These are phyloP conservation scores for Diorhabda sublineata DNA, from an alignment of 1,140 invertebrate genomes.

Conservation along the genomic window DNA sequence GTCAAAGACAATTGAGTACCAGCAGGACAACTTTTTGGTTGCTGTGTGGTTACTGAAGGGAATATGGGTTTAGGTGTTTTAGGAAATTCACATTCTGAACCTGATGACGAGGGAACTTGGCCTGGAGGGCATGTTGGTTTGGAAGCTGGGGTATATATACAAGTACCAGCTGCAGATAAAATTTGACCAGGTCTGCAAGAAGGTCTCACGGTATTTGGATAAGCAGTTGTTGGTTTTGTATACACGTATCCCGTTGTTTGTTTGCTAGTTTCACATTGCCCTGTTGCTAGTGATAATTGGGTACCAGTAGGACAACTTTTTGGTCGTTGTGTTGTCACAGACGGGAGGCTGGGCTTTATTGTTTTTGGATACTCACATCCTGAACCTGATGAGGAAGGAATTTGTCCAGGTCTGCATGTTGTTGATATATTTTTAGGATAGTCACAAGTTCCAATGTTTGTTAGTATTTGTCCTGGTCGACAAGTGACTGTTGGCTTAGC, in stretches of 20 bases:
- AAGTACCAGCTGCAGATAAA: not conserved
- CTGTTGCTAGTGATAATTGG: too few relatives aligned
- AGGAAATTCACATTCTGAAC: conserved; percentile 11
- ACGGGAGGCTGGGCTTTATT: too few relatives aligned
- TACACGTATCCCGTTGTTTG: too few relatives aligned
- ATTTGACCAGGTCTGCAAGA: conserved; percentile 1
- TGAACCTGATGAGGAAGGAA: conserved; percentile 9
- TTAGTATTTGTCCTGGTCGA: conserved; percentile 1
- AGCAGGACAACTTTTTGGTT: conserved; percentile 19
- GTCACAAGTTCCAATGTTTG: conserved; percentile 7
- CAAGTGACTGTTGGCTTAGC: not conserved
- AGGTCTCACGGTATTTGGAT: not conserved
- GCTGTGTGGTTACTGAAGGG: not conserved
- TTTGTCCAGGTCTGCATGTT: conserved; percentile 7
- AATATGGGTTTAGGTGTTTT: not conserved
- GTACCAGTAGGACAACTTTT: too few relatives aligned
- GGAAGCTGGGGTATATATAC: not conserved
- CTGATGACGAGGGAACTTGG: conserved; percentile 1
- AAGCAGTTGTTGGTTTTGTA: not conserved
- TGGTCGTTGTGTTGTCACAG: too few relatives aligned
- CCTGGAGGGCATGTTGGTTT: conserved; percentile 1
- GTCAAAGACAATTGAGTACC: conserved; percentile 13
- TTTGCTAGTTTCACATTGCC: too few relatives aligned
- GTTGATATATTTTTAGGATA: not conserved
- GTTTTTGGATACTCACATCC: conserved; percentile 9